Percentiles rank a stretch among this genome's conserved stretches.
Conservation (phyloP, 2,797 vertebrate genomes). For the Sebastes nivosus region DNA sequence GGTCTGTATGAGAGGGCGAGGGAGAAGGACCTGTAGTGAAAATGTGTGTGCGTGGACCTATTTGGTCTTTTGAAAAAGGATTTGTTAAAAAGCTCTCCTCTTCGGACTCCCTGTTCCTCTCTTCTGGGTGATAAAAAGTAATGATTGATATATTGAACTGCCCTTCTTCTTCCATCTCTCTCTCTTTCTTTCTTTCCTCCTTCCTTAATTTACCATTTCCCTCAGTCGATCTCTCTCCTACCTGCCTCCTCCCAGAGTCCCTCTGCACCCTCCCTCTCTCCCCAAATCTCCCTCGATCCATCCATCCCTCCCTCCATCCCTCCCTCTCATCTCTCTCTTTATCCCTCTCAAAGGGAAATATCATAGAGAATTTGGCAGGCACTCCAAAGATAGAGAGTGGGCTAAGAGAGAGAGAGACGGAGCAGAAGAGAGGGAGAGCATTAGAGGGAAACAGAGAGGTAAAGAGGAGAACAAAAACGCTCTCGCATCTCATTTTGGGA, state of each 20-base stretch:
- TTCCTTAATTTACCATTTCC: constrained; percentile 28
- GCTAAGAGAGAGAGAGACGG: constrained; percentile 26
- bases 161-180: not conserved
- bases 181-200: not conserved
- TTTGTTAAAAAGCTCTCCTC: constrained; percentile 18
- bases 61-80: not conserved
- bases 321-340: constrained; percentile 61
- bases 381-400: constrained; percentile 61
- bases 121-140: constrained; percentile 17
- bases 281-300: constrained; percentile 52
- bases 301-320: constrained; percentile 26
- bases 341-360: constrained; percentile 69
- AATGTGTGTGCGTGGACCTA: not conserved
- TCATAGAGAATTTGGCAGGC: constrained; percentile 66
- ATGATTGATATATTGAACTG: constrained; percentile 13
- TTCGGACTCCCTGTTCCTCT: not conserved
- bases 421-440: constrained; percentile 18
- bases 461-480: constrained; percentile 43
- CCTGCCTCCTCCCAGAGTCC: constrained; percentile 27
- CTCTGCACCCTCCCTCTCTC: constrained; percentile 32
- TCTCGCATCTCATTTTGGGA: constrained; percentile 44
- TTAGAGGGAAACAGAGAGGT: constrained; percentile 35
- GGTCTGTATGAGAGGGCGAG: not conserved
- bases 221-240: constrained; percentile 2
- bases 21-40: not conserved